Percentiles rank a stretch among this genome's conserved stretches.
Evolutionary conservation across 1,140 invertebrate species (phyloP).

Genomic region (Drosophila kurseongensis): DNA sequence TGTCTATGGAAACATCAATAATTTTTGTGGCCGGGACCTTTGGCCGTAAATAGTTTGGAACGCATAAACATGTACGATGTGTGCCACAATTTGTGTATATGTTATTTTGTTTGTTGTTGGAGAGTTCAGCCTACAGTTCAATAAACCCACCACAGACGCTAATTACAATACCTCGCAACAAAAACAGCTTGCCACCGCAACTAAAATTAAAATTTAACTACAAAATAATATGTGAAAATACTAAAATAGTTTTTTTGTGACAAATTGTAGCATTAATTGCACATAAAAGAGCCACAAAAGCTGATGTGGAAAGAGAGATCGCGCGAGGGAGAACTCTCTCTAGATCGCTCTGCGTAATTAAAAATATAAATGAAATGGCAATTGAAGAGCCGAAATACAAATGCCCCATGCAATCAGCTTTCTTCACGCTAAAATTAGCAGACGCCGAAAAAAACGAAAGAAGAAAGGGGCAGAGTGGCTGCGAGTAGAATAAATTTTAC

Average conservation of each 20-base stretch:
- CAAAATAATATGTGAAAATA: conserved; percentile 36
- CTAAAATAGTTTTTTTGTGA: conserved; percentile 37
- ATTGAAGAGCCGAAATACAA: conserved; percentile 33
- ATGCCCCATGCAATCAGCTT: conserved; percentile 39
- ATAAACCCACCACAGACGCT: conserved; percentile 58
- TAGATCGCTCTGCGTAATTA: conserved; percentile 38
- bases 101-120: conserved; percentile 13
- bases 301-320: neutral
- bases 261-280: conserved; percentile 68
- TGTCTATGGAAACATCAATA: conserved; percentile 47
- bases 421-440: conserved; percentile 43
- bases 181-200: conserved; percentile 7
- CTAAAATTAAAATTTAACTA: conserved; percentile 54
- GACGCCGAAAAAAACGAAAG: conserved; percentile 1
- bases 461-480: conserved; percentile 3
- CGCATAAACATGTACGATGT: conserved; percentile 52
- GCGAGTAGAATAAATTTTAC: conserved; percentile 31
- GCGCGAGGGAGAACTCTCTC: conserved; percentile 9
- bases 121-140: conserved; percentile 54
- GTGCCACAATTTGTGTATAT: conserved; percentile 10
- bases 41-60: conserved; percentile 65
- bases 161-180: conserved; percentile 29
- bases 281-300: conserved; percentile 48
- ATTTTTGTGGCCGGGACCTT: conserved; percentile 36
- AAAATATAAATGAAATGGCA: conserved; percentile 48